Percentiles rank a stretch among this genome's conserved stretches.
phyloP scores from a whole-genome alignment of 2,888 invertebrate species.

The Escarpia spicata region DNA sequence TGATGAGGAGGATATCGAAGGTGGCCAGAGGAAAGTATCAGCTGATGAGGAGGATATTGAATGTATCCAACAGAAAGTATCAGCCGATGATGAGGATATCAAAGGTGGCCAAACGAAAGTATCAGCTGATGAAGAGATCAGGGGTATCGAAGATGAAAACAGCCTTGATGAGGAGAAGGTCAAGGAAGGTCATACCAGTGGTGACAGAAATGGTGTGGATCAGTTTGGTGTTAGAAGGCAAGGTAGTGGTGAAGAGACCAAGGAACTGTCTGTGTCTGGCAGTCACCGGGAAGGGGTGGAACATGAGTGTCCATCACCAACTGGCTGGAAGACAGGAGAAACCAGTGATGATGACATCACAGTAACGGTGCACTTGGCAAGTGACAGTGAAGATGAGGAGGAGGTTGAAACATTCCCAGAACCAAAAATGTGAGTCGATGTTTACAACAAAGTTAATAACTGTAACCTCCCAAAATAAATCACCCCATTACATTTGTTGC shows the following conservation, averaged over 20 bases:
- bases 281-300: background rate
- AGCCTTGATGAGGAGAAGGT: background rate
- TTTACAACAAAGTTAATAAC: background rate
- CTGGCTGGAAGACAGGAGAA: background rate
- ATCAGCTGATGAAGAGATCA: too few species aligned
- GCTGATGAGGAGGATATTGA: too few species aligned
- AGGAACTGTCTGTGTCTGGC: background rate
- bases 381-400: background rate
- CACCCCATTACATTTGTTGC: too few species aligned
- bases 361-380: background rate
- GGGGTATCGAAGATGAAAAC: background rate
- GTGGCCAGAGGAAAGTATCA: too few species aligned
- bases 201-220: background rate
- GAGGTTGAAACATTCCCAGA: background rate
- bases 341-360: background rate
- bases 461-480: background rate
- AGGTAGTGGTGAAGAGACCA: background rate
- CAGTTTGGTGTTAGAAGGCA: background rate
- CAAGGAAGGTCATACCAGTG: background rate
- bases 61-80: too few species aligned
- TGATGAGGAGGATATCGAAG: too few species aligned
- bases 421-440: background rate
- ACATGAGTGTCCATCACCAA: background rate
- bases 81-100: too few species aligned
- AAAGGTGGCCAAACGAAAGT: too few species aligned